Evolutionary conservation across 2,888 invertebrate genomes (phyloP), one percentile per base, ranked within the genome.

Genomic region (Hydroisotoma schaefferi): DNA sequence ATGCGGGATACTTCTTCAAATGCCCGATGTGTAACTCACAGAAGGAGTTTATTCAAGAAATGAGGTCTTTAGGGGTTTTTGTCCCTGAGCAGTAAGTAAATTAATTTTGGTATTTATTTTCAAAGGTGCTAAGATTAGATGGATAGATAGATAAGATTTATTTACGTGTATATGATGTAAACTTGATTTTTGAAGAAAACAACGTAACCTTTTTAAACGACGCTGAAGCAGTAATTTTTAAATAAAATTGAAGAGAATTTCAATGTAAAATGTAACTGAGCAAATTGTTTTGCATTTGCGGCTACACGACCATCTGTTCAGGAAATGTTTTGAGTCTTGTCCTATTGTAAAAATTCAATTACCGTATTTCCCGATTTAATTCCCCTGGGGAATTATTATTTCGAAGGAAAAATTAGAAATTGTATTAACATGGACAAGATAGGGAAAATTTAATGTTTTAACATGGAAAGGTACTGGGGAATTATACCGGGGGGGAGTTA

Each of bases 11-110:
- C 72, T 90, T 87, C 75, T 83, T 91, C 68, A 90, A 88, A 74
- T 92, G 92, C 75, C 91, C 92, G 0, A 77, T 89, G 0, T 92
- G 88, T 73, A 90, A 90, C 71, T 84, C 88, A 73, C 82, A 82
- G 51, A 80, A 82, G 0, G 75, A 76, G 2, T 90, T 89, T 76
- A 81, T 83, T 59, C 73, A 79, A 0, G 82, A 84, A 0, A 84
- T 86, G 75, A 75, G 84, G 20, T 75, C 78, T 0, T 83, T 82
- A 74, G 91, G 92, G 2, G 87, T 90, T 64, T 88, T 85, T 63
- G 84, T 92, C 44, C 91, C 91, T 0, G 85, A 89, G 72, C 83
- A 86, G 88, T 89, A 75, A 80, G 81, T 78, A 60, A 23, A 37
- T 59, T 23, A 15, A 27, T n/a, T 25, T 44, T 3, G 8, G 22